Base-by-base conservation (phyloP, 2,797 vertebrate genomes). In the Selene dorsalis region DNA sequence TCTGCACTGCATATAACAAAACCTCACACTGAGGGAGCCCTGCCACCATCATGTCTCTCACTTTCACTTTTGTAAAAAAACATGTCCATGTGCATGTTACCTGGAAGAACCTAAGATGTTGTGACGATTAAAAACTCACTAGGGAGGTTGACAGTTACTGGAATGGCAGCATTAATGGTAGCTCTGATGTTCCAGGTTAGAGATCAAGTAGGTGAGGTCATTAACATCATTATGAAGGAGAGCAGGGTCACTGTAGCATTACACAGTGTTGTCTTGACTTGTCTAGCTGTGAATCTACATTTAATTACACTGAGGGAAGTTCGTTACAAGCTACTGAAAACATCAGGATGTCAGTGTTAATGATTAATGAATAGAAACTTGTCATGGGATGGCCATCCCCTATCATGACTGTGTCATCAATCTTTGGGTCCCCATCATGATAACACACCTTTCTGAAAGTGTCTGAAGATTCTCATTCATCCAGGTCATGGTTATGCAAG, bases 151-250 rank as follows among this genome's bases (percentile, higher is more conserved):
- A n/a, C n/a, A n/a, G n/a, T n/a, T n/a, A n/a, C n/a, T n/a, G n/a
- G n/a, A n/a, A n/a, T n/a, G n/a, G n/a, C n/a, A n/a, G n/a, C n/a
- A n/a, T n/a, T n/a, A n/a, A n/a, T 92, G 89, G 88, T 78, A 93
- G 88, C 89, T 53, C 76, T 84, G 78, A 80, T 85, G 78, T 80
- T 72, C 63, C 70, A 8, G 41, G 18, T 63, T 73, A 80, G 77
- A 86, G 68, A 85, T 75, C 55, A 80, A 84, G 83, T 67, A 67
- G 69, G 73, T 41, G n/a, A n/a, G n/a, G 64, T 79, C 73, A 75
- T 82, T 66, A 74, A 77, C 60, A 63, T 48, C 26, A 28, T 60
- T 52, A 45, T 57, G 24, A 71, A 45, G 28, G 43, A 53, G 18
- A 48, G 39, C 32, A 18, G 59, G 32, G 43, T 68, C 18, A 22